Percentiles rank a stretch among this genome's conserved stretches.
Conservation (phyloP, 1,140 invertebrate genomes). For the Platyscapa corneri region DNA sequence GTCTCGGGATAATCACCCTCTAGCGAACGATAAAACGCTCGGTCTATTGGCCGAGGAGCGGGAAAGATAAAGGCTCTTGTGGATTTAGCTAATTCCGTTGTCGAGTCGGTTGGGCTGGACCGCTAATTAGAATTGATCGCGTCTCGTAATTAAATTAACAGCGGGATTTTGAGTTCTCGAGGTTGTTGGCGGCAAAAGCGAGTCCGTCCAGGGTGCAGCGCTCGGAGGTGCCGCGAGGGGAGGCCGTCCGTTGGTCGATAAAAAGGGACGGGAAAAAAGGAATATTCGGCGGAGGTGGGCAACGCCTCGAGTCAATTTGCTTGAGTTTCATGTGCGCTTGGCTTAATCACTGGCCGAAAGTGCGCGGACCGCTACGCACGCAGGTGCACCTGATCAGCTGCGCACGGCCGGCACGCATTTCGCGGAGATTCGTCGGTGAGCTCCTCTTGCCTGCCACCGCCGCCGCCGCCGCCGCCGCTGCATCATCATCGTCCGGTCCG, state of each 20-base stretch:
- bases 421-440: not conserved
- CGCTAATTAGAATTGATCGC: no score
- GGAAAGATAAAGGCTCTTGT: no score
- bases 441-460: not conserved
- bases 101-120: no score
- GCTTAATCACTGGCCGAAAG: slow-evolving; percentile 43
- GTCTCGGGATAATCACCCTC: no score
- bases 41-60: no score
- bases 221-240: no score
- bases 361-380: slow-evolving; percentile 30
- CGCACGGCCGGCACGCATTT: not conserved
- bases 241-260: not conserved
- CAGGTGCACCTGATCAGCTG: slow-evolving; percentile 50
- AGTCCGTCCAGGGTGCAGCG: no score
- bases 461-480: not conserved
- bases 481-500: slow-evolving; percentile 10
- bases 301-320: slow-evolving; percentile 48
- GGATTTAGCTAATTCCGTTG: no score
- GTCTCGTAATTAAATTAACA: no score
- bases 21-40: no score
- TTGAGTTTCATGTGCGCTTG: slow-evolving; percentile 33
- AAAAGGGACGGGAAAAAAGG: not conserved
- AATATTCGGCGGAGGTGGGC: not conserved
- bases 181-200: no score
- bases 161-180: no score